Base-by-base conservation (phyloP, 37 sponge, comb jelly and placozoan genomes). In the Beroe ovata region DNA sequence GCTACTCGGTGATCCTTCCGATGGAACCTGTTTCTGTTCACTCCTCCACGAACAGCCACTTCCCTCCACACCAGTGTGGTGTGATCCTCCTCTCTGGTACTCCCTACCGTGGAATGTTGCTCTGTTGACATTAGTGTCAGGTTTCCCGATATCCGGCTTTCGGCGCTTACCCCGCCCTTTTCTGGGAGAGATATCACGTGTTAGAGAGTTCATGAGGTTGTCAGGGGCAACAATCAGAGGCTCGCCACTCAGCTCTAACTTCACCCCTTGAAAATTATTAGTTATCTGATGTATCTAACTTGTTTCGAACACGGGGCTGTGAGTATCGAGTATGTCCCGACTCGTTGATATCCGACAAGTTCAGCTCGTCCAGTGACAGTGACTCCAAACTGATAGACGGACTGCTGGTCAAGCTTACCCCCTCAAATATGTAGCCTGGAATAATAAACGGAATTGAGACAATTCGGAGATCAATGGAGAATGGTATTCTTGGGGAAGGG, bases 271-370 rank as follows among this genome's bases (percentile, higher is more conserved):
- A n/a, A n/a, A n/a, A n/a, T n/a, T n/a, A n/a, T n/a, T n/a, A n/a
- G n/a, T n/a, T n/a, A n/a, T n/a, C n/a, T n/a, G n/a, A n/a, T n/a
- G n/a, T n/a, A n/a, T 47, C 54, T 47, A 0, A 77, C 84, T 77
- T 77, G 84, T 77, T 77, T 42, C 84, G 38, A 25, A 77, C 84
- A 40, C 84, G 84, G n/a, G 84, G 84, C 22, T 77, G 84, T 25
- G 84, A 77, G 84, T 77, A 77, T 3, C 84, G 42, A 3, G 54
- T 77, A 25, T 77, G 84, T 4, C 84, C 84, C 2, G 84, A 29
- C 33, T 77, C 84, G 84, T 42, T 77, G 18, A 77, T n/a, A 40
- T 77, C 84, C 0, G 84, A 77, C 84, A 77, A 25, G 84, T 77
- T 77, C 54, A 77, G 84, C 41, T 77, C 84, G 84, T 77, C 84